These are phyloP conservation scores for Magallana gigas DNA, from an alignment of 1,140 invertebrate species.

Conservation along the genomic window DNA sequence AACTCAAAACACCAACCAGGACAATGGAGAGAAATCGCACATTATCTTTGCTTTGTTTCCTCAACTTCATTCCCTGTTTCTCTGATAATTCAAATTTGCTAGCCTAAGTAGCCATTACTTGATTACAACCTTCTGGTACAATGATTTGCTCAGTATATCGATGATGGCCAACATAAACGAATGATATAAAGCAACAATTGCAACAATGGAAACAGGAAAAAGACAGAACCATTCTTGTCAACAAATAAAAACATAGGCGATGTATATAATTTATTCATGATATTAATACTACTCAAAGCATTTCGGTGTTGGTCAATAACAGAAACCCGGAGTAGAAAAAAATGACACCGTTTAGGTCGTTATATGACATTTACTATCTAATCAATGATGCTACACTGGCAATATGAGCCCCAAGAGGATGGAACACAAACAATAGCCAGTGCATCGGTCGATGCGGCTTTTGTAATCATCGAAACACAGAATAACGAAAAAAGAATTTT, in stretches of 20 bases:
- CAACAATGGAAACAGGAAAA: neutral
- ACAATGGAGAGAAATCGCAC: neutral
- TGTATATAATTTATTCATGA: constrained; percentile 32
- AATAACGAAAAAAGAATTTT: neutral
- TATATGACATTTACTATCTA: constrained; percentile 38
- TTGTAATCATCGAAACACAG: constrained; percentile 30
- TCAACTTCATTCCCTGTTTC: neutral
- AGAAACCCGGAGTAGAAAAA: constrained; percentile 33
- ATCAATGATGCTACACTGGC: constrained; percentile 35
- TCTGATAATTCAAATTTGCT: neutral
- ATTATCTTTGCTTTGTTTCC: neutral
- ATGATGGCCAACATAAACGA: neutral
- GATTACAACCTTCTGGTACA: neutral
- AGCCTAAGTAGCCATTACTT: neutral
- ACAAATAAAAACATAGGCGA: constrained; percentile 8
- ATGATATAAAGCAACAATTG: neutral
- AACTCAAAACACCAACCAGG: neutral
- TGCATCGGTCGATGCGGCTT: constrained; percentile 17
- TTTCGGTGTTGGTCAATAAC: constrained; percentile 33
- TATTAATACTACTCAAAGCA: constrained; percentile 32
- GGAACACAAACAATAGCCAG: constrained; percentile 29
- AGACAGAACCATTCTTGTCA: neutral
- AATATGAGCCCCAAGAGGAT: constrained; percentile 27
- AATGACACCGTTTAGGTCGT: constrained; percentile 35
- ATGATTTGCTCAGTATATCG: neutral